Base-by-base conservation (phyloP, 2,888 invertebrate species). In the Penaeus monodon region DNA sequence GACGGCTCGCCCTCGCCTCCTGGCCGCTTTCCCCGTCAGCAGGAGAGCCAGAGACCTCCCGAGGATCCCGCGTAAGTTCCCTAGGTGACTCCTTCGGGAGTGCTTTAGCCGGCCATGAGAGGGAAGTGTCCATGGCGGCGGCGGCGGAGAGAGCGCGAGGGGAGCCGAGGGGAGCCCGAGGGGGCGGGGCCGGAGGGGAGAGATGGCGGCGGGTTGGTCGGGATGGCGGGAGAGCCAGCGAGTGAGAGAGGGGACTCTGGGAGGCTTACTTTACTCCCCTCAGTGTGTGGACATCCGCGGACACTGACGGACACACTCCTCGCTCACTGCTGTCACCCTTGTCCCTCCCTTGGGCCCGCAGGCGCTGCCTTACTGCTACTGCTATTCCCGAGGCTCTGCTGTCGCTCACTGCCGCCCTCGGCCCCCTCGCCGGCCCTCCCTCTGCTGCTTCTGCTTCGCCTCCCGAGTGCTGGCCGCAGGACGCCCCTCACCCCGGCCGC, bases 221-320 rank as follows among this genome's bases (percentile, higher is more conserved):
- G 84, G 78, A 68, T 77, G 78, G 78, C 64, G 84, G 64, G 84
- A 70, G 84, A 85, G 84, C 49, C 24, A 68, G 78, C 44, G 27
- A 68, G 68, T 57, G 84, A 65, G 78, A 38, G 83, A 74, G 81
- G 64, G 70, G 68, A 33, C 44, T 49, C 7, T 44, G 57, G 49
- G 77, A 78, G 84, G 70, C 44, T 24, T 33, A 49, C 14, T 49
- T 77, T 24, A 20, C 63, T 84, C 79, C 79, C 84, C 79, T 85
- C 84, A 85, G 84, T 85, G 84, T 85, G 84, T 79, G 84, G 70
- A 79, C 79, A 85, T 81, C 81, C 81, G 70, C 79, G 73, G 65
- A 79, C 76, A 79, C 79, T 22, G 38, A 33, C 68, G 79, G 84
- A 70, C 70, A 81, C 80, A 27, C 81, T 38, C 79, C 66, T 65